Evolutionary conservation across 2,888 invertebrate species (phyloP).

Genomic region (Heliothis peltigera): DNA sequence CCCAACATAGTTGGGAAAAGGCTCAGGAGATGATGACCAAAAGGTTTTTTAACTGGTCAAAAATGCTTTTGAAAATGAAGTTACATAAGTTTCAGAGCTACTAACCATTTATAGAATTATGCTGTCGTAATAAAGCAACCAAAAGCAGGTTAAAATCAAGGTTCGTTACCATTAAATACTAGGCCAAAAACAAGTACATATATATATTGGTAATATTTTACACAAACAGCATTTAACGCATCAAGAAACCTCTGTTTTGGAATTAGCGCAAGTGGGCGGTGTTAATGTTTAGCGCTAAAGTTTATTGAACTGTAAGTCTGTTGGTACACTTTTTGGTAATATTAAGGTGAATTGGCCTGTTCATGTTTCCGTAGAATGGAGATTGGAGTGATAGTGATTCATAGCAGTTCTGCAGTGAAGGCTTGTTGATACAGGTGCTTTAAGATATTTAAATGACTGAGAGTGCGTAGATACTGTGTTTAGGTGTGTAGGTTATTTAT

Average conservation of each 20-base stretch:
- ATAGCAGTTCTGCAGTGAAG: slow-evolving; percentile 4
- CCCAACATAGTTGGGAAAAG: too few relatives aligned
- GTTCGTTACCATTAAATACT: slow-evolving; percentile 2
- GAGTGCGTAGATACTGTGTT: not conserved
- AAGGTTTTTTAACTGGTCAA: too few relatives aligned
- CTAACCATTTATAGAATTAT: too few relatives aligned
- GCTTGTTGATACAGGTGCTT: slow-evolving; percentile 17
- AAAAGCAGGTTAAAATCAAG: not conserved
- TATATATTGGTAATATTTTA: slow-evolving; percentile 52
- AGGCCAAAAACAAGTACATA: slow-evolving; percentile 29
- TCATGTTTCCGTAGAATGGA: slow-evolving; percentile 21
- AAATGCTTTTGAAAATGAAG: too few relatives aligned
- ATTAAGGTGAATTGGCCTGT: slow-evolving; percentile 42
- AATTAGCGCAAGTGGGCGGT: slow-evolving; percentile 67
- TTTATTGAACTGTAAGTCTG: slow-evolving; percentile 48
- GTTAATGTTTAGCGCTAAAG: slow-evolving; percentile 64
- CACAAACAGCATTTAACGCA: slow-evolving; percentile 50
- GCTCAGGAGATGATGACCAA: too few relatives aligned
- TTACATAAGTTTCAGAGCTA: too few relatives aligned
- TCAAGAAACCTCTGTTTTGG: slow-evolving; percentile 54
- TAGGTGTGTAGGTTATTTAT: too few relatives aligned
- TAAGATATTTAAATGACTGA: slow-evolving; percentile 7
- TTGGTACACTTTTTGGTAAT: slow-evolving; percentile 30
- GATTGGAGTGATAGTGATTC: slow-evolving; percentile 35
- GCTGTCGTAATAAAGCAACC: too few relatives aligned